These are phyloP conservation scores for Drosophila paramelanica DNA, from an alignment of 2,888 invertebrate genomes.

Conservation along the genomic window DNA sequence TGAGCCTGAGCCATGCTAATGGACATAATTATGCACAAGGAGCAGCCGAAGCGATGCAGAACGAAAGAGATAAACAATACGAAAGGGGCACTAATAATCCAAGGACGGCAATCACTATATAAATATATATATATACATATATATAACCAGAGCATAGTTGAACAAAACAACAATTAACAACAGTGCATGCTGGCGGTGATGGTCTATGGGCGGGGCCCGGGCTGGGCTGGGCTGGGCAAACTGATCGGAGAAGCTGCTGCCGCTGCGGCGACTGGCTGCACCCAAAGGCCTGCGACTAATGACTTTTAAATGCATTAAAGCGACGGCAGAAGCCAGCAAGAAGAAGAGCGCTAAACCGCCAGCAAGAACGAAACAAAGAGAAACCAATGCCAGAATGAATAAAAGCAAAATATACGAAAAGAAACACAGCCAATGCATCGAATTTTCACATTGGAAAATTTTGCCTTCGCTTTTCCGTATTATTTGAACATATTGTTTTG, in stretches of 20 bases:
- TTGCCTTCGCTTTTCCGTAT: no score
- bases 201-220: conserved; percentile 43
- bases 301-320: conserved; percentile 73
- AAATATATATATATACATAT: conserved; percentile 9
- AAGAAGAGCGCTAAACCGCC: conserved; percentile 13
- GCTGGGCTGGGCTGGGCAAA: not conserved
- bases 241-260: conserved; percentile 44
- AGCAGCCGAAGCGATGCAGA: conserved; percentile 25
- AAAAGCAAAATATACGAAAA: not conserved
- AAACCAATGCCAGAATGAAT: not conserved
- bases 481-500: no score
- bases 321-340: conserved; percentile 29
- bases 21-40: conserved; percentile 64
- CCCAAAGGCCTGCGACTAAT: conserved; percentile 66
- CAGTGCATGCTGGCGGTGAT: conserved; percentile 57
- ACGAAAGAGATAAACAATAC: not conserved
- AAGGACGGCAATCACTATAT: conserved; percentile 18
- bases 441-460: no score
- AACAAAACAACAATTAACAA: conserved; percentile 73
- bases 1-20: conserved; percentile 56
- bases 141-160: not conserved
- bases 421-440: not conserved
- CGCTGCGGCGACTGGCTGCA: conserved; percentile 8
- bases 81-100: conserved; percentile 14
- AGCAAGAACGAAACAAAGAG: conserved; percentile 27